Conservation (phyloP, 2,888 invertebrate genomes). For the Yponomeuta sedellus region DNA sequence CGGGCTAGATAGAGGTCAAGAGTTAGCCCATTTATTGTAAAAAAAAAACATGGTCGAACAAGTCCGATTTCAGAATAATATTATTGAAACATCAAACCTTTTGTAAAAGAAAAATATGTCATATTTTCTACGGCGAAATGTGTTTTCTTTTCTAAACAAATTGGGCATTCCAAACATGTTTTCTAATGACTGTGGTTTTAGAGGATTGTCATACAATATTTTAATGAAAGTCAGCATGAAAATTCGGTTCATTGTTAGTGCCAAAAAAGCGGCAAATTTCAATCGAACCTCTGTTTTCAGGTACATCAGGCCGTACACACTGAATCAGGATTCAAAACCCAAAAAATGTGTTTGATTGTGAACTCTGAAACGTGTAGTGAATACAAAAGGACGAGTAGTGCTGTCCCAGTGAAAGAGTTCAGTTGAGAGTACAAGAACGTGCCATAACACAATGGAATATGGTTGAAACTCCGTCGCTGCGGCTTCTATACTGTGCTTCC, state of each 20-base stretch:
- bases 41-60: too few relatives aligned
- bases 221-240: not conserved
- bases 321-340: conserved; percentile 48
- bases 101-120: too few relatives aligned
- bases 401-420: conserved; percentile 31
- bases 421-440: conserved; percentile 64
- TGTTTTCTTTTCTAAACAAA: too few relatives aligned
- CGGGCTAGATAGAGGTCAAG: too few relatives aligned
- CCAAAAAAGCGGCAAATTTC: conserved; percentile 32
- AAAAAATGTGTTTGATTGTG: conserved; percentile 70
- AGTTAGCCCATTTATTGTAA: too few relatives aligned
- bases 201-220: not conserved
- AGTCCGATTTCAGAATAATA: too few relatives aligned
- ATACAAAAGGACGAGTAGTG: not conserved
- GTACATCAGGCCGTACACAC: conserved; percentile 38
- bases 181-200: too few relatives aligned
- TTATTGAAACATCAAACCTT: too few relatives aligned
- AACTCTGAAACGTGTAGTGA: conserved; percentile 31
- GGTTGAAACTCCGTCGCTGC: conserved; percentile 52
- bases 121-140: too few relatives aligned
- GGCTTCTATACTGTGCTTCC: conserved; percentile 61
- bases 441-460: conserved; percentile 70
- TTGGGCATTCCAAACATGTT: too few relatives aligned
- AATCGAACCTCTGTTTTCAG: conserved; percentile 42
- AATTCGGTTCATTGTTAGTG: not conserved